Evolutionary conservation across 2,797 vertebrate genomes (phyloP).

Genomic region (Parauchenoglanis ngamensis): DNA sequence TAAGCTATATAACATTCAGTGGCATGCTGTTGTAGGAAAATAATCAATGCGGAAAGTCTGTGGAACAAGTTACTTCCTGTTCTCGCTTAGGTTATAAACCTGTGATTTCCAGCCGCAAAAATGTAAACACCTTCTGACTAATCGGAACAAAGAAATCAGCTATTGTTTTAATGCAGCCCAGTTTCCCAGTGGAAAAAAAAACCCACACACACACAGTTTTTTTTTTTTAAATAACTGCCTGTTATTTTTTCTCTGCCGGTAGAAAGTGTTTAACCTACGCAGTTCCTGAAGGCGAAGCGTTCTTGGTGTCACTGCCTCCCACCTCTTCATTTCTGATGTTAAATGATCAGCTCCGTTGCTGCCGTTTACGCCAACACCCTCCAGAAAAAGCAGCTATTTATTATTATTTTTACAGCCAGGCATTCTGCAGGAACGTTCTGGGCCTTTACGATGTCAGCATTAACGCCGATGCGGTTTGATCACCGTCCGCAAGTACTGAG

Average conservation of each 20-base stretch:
- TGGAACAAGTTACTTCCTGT: no score
- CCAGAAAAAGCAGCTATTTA: constrained; percentile 27
- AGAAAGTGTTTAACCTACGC: constrained; percentile 12
- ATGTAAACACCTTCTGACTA: background rate
- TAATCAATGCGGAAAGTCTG: no score
- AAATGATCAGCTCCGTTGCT: constrained; percentile 14
- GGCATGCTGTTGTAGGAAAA: no score
- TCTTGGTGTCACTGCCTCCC: constrained; percentile 26
- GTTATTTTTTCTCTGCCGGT: background rate
- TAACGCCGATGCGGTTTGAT: background rate
- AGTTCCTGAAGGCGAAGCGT: constrained; percentile 31
- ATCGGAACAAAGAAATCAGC: background rate
- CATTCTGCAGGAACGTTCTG: constrained; percentile 11
- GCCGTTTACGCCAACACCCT: constrained; percentile 21
- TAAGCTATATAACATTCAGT: background rate
- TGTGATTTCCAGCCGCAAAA: background rate
- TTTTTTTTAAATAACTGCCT: background rate
- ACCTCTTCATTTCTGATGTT: constrained; percentile 29
- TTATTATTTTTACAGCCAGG: constrained; percentile 29
- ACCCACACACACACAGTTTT: background rate
- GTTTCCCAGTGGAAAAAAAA: background rate
- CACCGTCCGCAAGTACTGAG: background rate
- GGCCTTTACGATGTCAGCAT: constrained; percentile 5
- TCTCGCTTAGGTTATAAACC: background rate
- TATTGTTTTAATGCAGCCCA: background rate